phyloP scores from a whole-genome alignment of 2,113 vertebrate genomes.

The Emydocephalus ijimae region DNA sequence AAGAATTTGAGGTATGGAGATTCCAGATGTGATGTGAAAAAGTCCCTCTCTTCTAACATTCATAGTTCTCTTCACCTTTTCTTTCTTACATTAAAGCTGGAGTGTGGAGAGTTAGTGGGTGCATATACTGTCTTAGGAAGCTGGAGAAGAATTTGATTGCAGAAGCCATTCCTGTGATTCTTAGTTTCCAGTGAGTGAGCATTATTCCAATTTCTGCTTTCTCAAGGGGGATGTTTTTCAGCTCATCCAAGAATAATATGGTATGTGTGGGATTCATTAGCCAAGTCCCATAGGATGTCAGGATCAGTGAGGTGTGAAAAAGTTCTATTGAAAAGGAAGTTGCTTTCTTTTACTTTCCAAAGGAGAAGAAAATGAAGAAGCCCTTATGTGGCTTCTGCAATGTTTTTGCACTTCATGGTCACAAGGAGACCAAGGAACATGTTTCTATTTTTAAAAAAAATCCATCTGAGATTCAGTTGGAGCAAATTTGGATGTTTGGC shows the following conservation, averaged over 20 bases:
- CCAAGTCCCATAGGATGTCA: neutral
- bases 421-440: neutral
- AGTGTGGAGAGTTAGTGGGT: neutral
- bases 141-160: neutral
- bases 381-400: neutral
- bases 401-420: neutral
- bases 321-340: neutral
- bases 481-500: neutral
- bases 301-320: neutral
- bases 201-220: neutral
- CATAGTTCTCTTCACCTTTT: constrained; percentile 2
- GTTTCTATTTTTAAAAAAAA: neutral
- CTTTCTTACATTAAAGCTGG: neutral
- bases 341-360: neutral
- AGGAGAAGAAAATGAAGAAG: neutral
- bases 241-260: neutral
- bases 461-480: neutral
- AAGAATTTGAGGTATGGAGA: neutral
- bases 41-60: neutral
- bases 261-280: neutral
- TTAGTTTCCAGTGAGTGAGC: neutral
- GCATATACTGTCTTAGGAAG: neutral
- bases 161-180: neutral
- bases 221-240: neutral
- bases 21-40: neutral